A percentile compares a stretch with the other conserved stretches of the same genome.
Evolutionary conservation across 2,888 invertebrate species (phyloP).

Genomic region (Heliothis peltigera): DNA sequence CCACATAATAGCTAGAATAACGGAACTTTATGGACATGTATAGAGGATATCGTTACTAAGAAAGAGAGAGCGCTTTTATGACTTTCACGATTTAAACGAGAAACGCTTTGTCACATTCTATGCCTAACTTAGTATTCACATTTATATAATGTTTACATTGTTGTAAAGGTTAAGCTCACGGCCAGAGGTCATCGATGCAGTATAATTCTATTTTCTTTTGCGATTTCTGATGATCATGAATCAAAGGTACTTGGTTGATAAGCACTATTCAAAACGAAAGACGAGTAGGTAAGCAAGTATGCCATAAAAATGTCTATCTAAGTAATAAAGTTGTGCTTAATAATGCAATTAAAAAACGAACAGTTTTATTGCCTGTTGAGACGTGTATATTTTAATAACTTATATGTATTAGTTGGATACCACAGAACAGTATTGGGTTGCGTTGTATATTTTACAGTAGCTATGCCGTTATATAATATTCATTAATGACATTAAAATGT

Average conservation of each 20-base stretch:
- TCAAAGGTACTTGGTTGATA: background rate
- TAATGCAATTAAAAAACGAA: background rate
- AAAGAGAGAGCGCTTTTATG: constrained; percentile 58
- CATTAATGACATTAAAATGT: constrained; percentile 17
- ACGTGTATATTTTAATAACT: background rate
- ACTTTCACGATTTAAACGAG: constrained; percentile 45
- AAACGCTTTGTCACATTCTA: constrained; percentile 28
- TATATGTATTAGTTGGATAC: background rate
- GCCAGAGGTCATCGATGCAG: background rate
- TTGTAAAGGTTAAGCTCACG: background rate
- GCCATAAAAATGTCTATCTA: background rate
- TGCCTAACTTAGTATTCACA: constrained; percentile 10
- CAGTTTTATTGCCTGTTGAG: background rate
- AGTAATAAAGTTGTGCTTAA: background rate
- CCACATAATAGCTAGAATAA: constrained; percentile 31
- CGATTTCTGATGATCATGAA: background rate
- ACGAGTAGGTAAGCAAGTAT: background rate
- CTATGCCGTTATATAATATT: constrained; percentile 9
- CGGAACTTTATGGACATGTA: constrained; percentile 38
- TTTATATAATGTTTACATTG: background rate
- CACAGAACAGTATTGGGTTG: no score
- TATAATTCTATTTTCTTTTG: background rate
- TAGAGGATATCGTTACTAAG: constrained; percentile 45
- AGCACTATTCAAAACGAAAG: background rate
- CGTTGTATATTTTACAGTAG: constrained; percentile 3